Conservation (phyloP, 2,888 invertebrate species). For the Drosophila ezoana region DNA sequence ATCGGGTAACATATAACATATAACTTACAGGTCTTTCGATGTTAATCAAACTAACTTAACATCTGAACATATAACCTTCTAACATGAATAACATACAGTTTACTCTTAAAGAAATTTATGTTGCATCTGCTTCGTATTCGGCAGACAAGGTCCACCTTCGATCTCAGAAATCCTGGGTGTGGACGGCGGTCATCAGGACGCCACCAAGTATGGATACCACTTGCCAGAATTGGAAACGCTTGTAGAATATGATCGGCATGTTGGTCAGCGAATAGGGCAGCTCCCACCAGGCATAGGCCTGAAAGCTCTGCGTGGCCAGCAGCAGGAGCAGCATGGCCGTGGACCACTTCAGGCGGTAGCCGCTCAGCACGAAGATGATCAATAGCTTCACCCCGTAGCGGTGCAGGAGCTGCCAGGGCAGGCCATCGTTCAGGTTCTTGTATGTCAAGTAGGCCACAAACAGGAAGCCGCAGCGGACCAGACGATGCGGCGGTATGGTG, state of each 20-base stretch:
- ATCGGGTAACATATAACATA: neutral
- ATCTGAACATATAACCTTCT: too few species aligned
- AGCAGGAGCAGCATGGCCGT: neutral
- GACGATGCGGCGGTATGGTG: neutral
- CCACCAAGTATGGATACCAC: neutral
- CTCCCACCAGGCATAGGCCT: constrained; percentile 7
- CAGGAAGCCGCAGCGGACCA: neutral
- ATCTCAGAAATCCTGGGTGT: neutral
- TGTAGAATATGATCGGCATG: constrained; percentile 3
- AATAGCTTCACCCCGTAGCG: neutral
- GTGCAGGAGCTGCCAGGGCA: neutral
- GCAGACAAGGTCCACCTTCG: too few species aligned
- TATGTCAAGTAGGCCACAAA: constrained; percentile 1
- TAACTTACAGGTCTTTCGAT: neutral
- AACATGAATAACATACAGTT: too few species aligned
- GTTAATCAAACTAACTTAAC: too few species aligned
- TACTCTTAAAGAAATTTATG: too few species aligned
- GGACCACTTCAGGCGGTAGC: neutral
- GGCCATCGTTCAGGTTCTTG: neutral
- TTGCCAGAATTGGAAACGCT: constrained; percentile 7
- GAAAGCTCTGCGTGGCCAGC: neutral
- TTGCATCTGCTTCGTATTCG: too few species aligned
- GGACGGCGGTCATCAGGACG: neutral
- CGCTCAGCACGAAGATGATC: neutral
- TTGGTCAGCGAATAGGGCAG: constrained; percentile 1